A percentile compares a stretch with the other conserved stretches of the same genome.
Evolutionary conservation across 2,797 vertebrate genomes (phyloP).

Genomic region (Mastacembelus armatus): DNA sequence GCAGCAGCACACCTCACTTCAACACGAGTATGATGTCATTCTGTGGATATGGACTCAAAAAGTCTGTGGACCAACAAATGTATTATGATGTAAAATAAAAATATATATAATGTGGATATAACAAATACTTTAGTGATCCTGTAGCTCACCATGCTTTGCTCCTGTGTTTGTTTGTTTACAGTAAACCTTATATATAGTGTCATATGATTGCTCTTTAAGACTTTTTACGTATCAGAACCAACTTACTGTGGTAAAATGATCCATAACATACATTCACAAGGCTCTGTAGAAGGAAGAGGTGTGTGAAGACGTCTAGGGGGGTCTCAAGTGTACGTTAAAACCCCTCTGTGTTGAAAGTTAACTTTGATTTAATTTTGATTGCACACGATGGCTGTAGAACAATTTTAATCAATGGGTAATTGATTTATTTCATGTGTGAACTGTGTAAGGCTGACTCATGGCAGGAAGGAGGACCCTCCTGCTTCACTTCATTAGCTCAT

Average conservation of each 20-base stretch:
- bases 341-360: constrained; percentile 45
- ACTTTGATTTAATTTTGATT: constrained; percentile 53
- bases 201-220: background rate
- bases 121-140: background rate
- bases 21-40: constrained; percentile 57
- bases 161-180: background rate
- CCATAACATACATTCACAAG: constrained; percentile 5
- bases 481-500: background rate
- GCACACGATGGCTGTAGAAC: constrained; percentile 27
- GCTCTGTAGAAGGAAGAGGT: background rate
- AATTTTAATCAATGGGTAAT: constrained; percentile 40
- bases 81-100: constrained; percentile 1
- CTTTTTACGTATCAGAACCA: background rate
- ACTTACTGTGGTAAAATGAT: constrained; percentile 1
- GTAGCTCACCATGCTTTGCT: too few species aligned
- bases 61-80: background rate
- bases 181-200: background rate
- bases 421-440: constrained; percentile 43
- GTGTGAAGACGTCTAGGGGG: constrained; percentile 48
- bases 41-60: constrained; percentile 19
- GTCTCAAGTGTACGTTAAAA: constrained; percentile 57
- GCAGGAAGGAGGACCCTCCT: too few species aligned
- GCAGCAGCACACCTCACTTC: constrained; percentile 35
- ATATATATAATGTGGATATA: background rate
- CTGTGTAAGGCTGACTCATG: constrained; percentile 9